Conservation (phyloP, 2,888 invertebrate species). For the Thysanoteuthis rhombus region DNA sequence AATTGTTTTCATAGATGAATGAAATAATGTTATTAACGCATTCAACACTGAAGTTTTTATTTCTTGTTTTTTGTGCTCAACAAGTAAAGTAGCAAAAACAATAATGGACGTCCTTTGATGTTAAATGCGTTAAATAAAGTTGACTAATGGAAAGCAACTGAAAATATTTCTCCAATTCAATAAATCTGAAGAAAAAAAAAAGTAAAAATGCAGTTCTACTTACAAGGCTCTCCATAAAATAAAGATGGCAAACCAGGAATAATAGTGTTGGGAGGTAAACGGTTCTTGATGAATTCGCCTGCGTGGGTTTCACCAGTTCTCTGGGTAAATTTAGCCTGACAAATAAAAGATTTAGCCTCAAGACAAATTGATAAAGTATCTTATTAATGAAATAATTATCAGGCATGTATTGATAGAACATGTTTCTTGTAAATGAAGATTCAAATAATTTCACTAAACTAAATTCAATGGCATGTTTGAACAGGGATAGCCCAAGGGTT, state of each 20-base stretch:
- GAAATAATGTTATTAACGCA: no score
- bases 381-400: not conserved
- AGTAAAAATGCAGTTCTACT: not conserved
- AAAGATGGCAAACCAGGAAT: slow-evolving; percentile 13
- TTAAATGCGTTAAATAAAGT: not conserved
- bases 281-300: slow-evolving; percentile 67
- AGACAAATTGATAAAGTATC: not conserved
- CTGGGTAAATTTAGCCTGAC: slow-evolving; percentile 67
- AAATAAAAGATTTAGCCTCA: slow-evolving; percentile 13
- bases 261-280: slow-evolving; percentile 34
- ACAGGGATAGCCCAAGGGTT: no score
- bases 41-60: no score
- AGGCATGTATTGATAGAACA: no score
- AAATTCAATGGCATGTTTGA: no score
- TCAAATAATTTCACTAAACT: no score
- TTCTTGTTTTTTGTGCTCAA: no score
- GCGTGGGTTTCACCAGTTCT: slow-evolving; percentile 68
- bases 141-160: not conserved
- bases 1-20: no score
- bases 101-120: not conserved
- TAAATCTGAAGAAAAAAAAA: not conserved
- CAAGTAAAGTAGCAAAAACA: not conserved
- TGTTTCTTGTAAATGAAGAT: no score
- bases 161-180: not conserved
- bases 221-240: not conserved